Conservation (phyloP, 2,797 vertebrate genomes). For the Epinephelus coioides region DNA sequence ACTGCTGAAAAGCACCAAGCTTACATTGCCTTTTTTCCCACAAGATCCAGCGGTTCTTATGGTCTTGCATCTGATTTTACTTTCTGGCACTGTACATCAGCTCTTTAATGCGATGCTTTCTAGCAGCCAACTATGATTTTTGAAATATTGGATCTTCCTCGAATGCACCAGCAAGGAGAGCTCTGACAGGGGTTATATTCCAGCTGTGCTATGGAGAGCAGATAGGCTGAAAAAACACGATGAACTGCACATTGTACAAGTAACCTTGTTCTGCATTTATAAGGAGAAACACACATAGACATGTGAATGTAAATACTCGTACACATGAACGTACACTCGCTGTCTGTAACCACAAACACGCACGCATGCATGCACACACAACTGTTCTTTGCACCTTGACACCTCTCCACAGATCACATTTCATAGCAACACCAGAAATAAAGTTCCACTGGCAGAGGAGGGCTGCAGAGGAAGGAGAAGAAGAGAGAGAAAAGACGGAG, state of each 20-base stretch:
- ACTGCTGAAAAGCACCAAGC: background rate
- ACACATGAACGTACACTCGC: background rate
- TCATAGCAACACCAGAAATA: constrained; percentile 75
- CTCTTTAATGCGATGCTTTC: constrained; percentile 4
- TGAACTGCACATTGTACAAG: constrained; percentile 18
- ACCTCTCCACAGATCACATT: constrained; percentile 74
- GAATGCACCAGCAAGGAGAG: background rate
- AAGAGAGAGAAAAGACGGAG: constrained; percentile 20
- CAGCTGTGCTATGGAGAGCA: constrained; percentile 8
- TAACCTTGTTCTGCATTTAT: constrained; percentile 18
- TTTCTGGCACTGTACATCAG: background rate
- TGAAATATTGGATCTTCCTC: background rate
- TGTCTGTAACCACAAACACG: constrained; percentile 1
- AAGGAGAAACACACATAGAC: constrained; percentile 7
- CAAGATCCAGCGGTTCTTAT: background rate
- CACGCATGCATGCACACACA: constrained; percentile 13
- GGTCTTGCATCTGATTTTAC: constrained; percentile 3
- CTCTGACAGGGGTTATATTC: constrained; percentile 1
- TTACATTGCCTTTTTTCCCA: background rate
- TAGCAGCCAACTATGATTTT: background rate
- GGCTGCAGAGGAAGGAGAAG: constrained; percentile 41
- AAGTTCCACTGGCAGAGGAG: constrained; percentile 66
- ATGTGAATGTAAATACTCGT: background rate
- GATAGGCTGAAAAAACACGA: background rate
- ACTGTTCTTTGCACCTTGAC: constrained; percentile 58